Percentiles rank a stretch among this genome's conserved stretches.
These are phyloP conservation scores for Hylaeus volcanicus DNA, from an alignment of 1,140 invertebrate genomes.

Conservation along the genomic window DNA sequence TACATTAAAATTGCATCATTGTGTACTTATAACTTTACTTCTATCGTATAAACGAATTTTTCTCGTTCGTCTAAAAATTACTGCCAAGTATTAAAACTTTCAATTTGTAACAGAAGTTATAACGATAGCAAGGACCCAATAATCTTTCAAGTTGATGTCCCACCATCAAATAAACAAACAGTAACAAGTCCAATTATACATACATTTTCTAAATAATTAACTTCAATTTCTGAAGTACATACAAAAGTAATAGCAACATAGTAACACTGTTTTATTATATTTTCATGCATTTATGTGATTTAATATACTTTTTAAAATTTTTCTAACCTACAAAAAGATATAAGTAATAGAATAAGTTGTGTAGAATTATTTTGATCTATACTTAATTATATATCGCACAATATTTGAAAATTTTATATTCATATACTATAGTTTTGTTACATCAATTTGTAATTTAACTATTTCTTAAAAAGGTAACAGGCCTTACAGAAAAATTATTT, in stretches of 20 bases:
- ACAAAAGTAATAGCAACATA: not conserved
- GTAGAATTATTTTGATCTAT: not conserved
- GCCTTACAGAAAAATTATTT: not conserved
- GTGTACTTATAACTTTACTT: not conserved
- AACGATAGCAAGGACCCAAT: not conserved
- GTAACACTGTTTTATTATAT: not conserved
- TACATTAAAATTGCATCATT: not conserved
- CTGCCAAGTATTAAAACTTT: conserved; percentile 21
- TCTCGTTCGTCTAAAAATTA: conserved; percentile 1
- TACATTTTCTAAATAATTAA: not conserved
- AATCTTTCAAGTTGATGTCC: too few species aligned
- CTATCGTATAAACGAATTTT: not conserved
- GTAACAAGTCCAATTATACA: not conserved
- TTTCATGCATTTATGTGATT: not conserved
- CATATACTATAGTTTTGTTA: not conserved
- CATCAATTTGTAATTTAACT: not conserved
- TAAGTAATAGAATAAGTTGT: not conserved
- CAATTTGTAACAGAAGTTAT: not conserved
- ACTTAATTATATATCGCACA: not conserved
- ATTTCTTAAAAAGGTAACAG: conserved; percentile 25
- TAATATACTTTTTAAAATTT: not conserved
- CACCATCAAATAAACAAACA: not conserved
- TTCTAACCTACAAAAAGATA: not conserved
- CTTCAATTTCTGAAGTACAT: conserved; percentile 8
- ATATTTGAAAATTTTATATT: conserved; percentile 17